Conservation (phyloP, 1,140 invertebrate species). For the Hypsibius dujardini region DNA sequence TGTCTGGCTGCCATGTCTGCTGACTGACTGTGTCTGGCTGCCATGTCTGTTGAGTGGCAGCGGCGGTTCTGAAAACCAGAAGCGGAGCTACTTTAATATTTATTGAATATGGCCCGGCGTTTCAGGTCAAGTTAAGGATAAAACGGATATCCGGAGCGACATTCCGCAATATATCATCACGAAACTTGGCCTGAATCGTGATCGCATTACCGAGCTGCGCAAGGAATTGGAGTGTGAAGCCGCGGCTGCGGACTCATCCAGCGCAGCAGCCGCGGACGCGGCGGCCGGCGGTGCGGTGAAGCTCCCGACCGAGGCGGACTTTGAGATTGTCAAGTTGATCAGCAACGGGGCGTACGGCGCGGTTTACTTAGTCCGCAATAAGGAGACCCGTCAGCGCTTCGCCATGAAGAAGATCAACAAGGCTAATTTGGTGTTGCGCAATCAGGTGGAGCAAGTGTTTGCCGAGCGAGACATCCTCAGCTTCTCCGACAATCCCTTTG, state of each 20-base stretch:
- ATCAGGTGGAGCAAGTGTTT: conserved; percentile 96
- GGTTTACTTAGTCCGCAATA: conserved; percentile 91
- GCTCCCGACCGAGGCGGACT: conserved; percentile 74
- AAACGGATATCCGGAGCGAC: conserved; percentile 71
- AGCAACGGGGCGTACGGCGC: conserved; percentile 82
- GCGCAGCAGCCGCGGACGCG: not conserved
- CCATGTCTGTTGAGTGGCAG: too few species aligned
- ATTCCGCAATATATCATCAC: conserved; percentile 95
- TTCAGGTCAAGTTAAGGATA: conserved; percentile 56
- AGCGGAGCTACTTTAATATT: too few species aligned
- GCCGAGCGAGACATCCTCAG: conserved; percentile 96
- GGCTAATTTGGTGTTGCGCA: conserved; percentile 86
- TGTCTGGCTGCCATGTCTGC: too few species aligned
- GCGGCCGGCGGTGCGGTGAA: conserved; percentile 22
- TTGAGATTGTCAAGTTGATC: conserved; percentile 89
- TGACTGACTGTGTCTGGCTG: too few species aligned
- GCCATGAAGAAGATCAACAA: conserved; percentile 99
- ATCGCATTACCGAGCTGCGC: conserved; percentile 51
- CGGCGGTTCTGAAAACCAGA: too few species aligned
- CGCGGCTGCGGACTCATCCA: conserved; percentile 13
- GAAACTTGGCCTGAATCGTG: conserved; percentile 80
- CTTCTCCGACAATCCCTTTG: conserved; percentile 99
- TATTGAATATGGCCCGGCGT: too few species aligned
- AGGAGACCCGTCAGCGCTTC: conserved; percentile 72
- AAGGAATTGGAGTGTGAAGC: conserved; percentile 19